phyloP scores from a whole-genome alignment of 2,797 vertebrate species.

The Gambelia wislizenii region DNA sequence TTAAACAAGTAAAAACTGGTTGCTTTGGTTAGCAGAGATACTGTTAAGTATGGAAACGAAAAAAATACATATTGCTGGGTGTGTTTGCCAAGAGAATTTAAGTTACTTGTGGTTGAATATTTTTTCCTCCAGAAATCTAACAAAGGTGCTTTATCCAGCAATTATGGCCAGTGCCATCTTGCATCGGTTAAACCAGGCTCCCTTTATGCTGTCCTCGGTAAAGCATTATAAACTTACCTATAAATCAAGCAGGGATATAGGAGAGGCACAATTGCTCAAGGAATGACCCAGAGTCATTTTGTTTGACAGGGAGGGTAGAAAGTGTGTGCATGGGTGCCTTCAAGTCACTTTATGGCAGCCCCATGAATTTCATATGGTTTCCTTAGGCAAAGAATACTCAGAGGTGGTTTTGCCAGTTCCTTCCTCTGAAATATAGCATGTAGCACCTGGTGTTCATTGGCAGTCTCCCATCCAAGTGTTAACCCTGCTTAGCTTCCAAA shows the following conservation, averaged over 20 bases:
- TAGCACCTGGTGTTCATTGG: no score
- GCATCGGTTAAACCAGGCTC: slow-evolving; percentile 61
- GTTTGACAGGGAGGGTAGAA: background rate
- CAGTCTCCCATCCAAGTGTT: no score
- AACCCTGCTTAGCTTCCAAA: no score
- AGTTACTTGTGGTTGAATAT: slow-evolving; percentile 66
- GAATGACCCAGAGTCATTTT: background rate
- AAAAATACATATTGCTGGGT: slow-evolving; percentile 57
- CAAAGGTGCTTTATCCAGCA: slow-evolving; percentile 72
- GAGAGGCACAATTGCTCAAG: background rate
- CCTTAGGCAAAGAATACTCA: no score
- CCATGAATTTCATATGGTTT: no score
- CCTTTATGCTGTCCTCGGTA: slow-evolving; percentile 30
- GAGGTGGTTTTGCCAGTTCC: no score
- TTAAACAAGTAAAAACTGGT: slow-evolving; percentile 74
- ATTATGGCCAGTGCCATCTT: slow-evolving; percentile 61
- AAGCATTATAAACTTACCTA: slow-evolving; percentile 44
- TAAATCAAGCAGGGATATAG: background rate
- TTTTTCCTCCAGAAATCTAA: slow-evolving; percentile 69
- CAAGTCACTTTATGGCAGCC: no score
- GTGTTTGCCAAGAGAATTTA: slow-evolving; percentile 74
- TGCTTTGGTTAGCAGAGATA: slow-evolving; percentile 68
- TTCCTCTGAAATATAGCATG: no score
- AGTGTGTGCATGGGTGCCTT: background rate
- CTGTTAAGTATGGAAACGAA: slow-evolving; percentile 71